Percentiles rank a stretch among this genome's conserved stretches.
phyloP scores from a whole-genome alignment of 2,888 invertebrate species.

The Pseudococcus longispinus region DNA sequence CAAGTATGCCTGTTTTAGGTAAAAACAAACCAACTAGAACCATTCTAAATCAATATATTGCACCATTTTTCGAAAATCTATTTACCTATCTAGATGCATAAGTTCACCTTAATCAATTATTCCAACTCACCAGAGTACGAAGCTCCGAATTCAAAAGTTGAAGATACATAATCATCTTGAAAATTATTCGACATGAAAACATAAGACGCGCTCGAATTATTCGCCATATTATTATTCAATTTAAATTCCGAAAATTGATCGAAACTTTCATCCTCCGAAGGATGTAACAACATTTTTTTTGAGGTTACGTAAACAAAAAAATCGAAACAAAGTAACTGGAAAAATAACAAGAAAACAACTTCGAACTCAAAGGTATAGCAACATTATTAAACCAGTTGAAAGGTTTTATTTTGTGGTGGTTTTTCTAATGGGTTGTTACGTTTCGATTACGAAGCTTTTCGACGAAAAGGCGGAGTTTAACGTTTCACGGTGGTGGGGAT shows the following conservation, averaged over 20 bases:
- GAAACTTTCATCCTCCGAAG: constrained; percentile 30
- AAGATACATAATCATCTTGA: constrained; percentile 48
- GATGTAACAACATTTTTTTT: constrained; percentile 42
- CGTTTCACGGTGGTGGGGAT: neutral
- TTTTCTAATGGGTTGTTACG: neutral
- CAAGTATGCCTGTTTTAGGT: neutral
- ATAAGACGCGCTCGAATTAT: neutral
- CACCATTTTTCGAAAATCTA: too few species aligned
- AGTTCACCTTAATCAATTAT: neutral
- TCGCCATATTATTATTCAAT: neutral
- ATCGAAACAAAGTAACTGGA: neutral
- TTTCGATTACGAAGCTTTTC: neutral
- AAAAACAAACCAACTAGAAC: too few species aligned
- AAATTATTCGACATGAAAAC: constrained; percentile 23
- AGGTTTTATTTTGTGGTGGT: neutral
- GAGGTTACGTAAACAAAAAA: neutral
- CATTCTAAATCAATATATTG: too few species aligned
- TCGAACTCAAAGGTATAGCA: neutral
- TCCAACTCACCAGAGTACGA: constrained; percentile 12
- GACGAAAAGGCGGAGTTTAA: neutral
- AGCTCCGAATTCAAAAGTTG: constrained; percentile 17
- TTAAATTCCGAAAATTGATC: constrained; percentile 39
- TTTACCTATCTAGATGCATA: too few species aligned
- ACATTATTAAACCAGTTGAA: constrained; percentile 3
- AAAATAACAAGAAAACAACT: neutral